Conservation (phyloP, 1,140 invertebrate species). For the Drosophila mojavensis region DNA sequence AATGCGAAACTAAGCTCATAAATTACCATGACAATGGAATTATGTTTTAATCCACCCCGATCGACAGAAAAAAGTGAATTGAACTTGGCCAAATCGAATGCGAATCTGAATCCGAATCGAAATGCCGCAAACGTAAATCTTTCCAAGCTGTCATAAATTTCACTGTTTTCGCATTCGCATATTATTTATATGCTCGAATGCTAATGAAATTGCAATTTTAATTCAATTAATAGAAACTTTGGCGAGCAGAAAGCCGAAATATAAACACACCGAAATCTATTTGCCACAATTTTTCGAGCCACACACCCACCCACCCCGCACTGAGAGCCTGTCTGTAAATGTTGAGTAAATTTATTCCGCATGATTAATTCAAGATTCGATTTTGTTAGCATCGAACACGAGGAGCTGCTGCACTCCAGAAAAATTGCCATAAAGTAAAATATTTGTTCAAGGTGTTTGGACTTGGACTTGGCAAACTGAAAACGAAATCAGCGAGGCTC, state of each 20-base stretch:
- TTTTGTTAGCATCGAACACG: constrained; percentile 33
- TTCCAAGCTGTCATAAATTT: constrained; percentile 49
- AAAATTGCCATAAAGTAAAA: constrained; percentile 31
- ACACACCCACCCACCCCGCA: background rate
- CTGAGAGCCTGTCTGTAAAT: constrained; percentile 18
- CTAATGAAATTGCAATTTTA: constrained; percentile 47
- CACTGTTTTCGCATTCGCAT: constrained; percentile 37
- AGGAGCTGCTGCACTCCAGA: background rate
- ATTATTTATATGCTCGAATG: constrained; percentile 45
- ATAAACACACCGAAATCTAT: background rate
- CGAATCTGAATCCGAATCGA: background rate
- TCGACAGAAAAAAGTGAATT: constrained; percentile 31
- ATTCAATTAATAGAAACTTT: constrained; percentile 52
- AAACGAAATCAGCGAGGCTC: constrained; percentile 48
- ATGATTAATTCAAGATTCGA: constrained; percentile 68
- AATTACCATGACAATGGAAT: constrained; percentile 57
- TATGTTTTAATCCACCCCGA: constrained; percentile 48
- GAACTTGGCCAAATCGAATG: constrained; percentile 22
- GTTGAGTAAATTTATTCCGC: constrained; percentile 62
- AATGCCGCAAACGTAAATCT: constrained; percentile 43
- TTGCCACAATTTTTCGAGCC: background rate
- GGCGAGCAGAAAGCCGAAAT: constrained; percentile 10
- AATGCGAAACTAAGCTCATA: constrained; percentile 47
- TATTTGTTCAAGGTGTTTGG: constrained; percentile 61
- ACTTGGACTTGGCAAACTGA: constrained; percentile 30